Percentiles rank a stretch among this genome's conserved stretches.
Evolutionary conservation across 2,797 vertebrate genomes (phyloP).

Genomic region (Cyclura pinguis): DNA sequence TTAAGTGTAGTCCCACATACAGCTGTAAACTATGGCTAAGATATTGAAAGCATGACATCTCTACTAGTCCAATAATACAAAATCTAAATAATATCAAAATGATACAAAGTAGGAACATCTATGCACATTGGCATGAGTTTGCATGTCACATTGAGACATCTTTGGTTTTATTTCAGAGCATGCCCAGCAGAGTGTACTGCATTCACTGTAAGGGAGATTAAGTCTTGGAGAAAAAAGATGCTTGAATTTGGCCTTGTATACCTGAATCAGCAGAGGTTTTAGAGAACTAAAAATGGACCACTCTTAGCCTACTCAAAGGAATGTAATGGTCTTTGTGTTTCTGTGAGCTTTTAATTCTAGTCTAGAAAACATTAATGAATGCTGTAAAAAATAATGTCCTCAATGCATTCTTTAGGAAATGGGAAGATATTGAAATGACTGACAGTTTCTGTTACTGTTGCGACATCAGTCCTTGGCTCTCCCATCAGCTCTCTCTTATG

Average conservation of each 20-base stretch:
- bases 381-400: no score
- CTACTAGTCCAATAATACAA: neutral
- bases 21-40: neutral
- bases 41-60: neutral
- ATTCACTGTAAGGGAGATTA: neutral
- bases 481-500: slow-evolving; percentile 53
- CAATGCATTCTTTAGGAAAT: slow-evolving; percentile 28
- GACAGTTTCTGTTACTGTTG: slow-evolving; percentile 39
- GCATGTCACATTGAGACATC: neutral
- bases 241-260: neutral
- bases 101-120: neutral
- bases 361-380: neutral
- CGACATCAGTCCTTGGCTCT: slow-evolving; percentile 58
- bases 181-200: neutral
- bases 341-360: neutral
- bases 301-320: neutral
- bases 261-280: neutral
- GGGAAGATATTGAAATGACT: slow-evolving; percentile 57
- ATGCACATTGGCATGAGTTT: neutral
- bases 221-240: neutral
- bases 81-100: neutral
- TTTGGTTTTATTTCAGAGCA: neutral
- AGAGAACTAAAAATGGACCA: neutral
- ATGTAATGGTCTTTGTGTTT: neutral
- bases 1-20: neutral